Percentiles rank a stretch among this genome's conserved stretches.
Conservation (phyloP, 1,140 invertebrate genomes). For the Anadara kagoshimensis region DNA sequence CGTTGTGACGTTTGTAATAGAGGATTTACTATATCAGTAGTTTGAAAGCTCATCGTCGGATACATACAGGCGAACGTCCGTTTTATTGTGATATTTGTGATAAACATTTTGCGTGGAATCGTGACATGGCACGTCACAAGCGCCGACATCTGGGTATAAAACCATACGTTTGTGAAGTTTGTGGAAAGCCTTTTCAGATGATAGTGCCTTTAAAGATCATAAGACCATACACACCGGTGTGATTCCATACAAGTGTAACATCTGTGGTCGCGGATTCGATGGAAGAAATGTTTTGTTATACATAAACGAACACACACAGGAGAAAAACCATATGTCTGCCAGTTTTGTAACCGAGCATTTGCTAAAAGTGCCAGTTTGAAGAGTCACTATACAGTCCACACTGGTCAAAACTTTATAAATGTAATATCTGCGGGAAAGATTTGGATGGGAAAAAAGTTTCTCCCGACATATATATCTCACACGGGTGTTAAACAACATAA, state of each 20-base stretch:
- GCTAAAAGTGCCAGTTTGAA: not conserved
- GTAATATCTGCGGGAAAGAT: not conserved
- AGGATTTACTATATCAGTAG: slow-evolving; percentile 14
- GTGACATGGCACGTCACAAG: slow-evolving; percentile 11
- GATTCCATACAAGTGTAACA: slow-evolving; percentile 4
- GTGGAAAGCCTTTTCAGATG: slow-evolving; percentile 6
- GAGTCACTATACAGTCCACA: not conserved
- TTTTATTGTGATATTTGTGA: slow-evolving; percentile 18
- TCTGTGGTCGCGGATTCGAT: slow-evolving; percentile 1
- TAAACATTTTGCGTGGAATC: slow-evolving; percentile 13
- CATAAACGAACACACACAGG: not conserved
- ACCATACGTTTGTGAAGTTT: slow-evolving; percentile 11
- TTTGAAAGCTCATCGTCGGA: slow-evolving; percentile 13
- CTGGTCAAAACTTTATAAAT: not conserved
- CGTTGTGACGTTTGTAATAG: slow-evolving; percentile 18
- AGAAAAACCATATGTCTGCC: not conserved
- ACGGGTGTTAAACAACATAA: not conserved
- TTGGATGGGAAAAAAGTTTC: not conserved
- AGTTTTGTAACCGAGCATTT: not conserved
- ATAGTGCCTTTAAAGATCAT: no score
- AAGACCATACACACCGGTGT: slow-evolving; percentile 2
- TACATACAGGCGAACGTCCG: slow-evolving; percentile 11
- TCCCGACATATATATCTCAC: not conserved
- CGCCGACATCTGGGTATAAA: slow-evolving; percentile 3
- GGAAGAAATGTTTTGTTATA: not conserved